These are phyloP conservation scores for Cyprinella venusta DNA, from an alignment of 2,797 vertebrate species.

Conservation along the genomic window DNA sequence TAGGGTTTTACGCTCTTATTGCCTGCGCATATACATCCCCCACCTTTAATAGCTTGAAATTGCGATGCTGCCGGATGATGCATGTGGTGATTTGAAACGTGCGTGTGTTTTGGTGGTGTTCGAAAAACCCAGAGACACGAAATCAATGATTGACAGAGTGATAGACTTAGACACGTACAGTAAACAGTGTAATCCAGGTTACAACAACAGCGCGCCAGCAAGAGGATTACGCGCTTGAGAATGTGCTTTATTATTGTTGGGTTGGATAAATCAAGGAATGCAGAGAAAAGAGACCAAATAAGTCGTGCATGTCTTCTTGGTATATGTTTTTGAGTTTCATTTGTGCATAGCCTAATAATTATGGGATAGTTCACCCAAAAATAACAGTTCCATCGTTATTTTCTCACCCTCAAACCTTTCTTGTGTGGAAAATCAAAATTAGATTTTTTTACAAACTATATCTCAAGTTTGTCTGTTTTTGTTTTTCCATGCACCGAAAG, in stretches of 20 bases:
- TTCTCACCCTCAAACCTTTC: neutral
- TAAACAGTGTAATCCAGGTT: conserved; percentile 35
- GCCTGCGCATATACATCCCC: conserved; percentile 33
- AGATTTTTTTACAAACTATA: neutral
- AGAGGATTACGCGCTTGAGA: conserved; percentile 38
- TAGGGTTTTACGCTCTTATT: conserved; percentile 51
- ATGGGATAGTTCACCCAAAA: neutral
- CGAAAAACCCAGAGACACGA: conserved; percentile 12
- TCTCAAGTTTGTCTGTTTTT: neutral
- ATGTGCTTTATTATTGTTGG: neutral
- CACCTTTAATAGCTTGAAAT: conserved; percentile 58
- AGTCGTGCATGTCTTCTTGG: conserved; percentile 9
- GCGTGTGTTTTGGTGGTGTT: conserved; percentile 44
- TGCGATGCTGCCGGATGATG: conserved; percentile 51
- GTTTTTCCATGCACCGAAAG: neutral
- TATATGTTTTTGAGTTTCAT: neutral
- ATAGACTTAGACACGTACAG: neutral
- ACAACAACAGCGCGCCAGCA: conserved; percentile 2
- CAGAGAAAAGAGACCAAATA: neutral
- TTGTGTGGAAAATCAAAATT: neutral
- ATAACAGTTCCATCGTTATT: neutral
- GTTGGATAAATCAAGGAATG: conserved; percentile 29
- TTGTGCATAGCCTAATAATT: neutral
- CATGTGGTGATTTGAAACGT: conserved; percentile 41
- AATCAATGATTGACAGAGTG: conserved; percentile 14